A percentile compares a stretch with the other conserved stretches of the same genome.
Conservation (phyloP, 2,113 vertebrate genomes). For the Caranx melampygus region DNA sequence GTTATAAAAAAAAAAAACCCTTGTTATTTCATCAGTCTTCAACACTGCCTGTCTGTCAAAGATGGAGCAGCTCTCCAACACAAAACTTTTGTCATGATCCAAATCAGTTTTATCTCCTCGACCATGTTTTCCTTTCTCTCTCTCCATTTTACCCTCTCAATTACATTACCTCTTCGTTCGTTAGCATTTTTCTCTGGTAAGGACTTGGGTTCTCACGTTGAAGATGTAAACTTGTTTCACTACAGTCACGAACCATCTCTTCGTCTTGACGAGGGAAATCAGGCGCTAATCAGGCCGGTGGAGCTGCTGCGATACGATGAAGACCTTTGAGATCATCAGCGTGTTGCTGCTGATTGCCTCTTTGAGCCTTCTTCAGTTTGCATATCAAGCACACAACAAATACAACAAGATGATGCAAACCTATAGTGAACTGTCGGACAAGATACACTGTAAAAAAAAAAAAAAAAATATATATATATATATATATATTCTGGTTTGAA, state of each 20-base stretch:
- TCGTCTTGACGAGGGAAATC: conserved; percentile 8
- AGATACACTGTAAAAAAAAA: too few relatives aligned
- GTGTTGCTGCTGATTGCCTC: not conserved
- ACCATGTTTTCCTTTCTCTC: not conserved
- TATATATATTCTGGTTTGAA: too few relatives aligned
- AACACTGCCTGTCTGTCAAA: conserved; percentile 5
- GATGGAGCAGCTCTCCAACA: not conserved
- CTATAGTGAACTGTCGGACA: not conserved
- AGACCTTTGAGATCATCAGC: not conserved
- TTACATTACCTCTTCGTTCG: not conserved
- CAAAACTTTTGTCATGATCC: not conserved
- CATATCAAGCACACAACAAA: not conserved
- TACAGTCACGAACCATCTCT: not conserved
- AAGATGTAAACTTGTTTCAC: conserved; percentile 24
- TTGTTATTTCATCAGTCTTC: conserved; percentile 26
- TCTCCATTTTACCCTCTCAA: too few relatives aligned
- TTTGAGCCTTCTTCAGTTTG: not conserved
- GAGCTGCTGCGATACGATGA: conserved; percentile 4
- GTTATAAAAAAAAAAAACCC: too few relatives aligned
- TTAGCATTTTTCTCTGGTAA: not conserved
- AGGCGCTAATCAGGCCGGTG: conserved; percentile 1
- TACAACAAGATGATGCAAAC: not conserved
- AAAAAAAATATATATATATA: too few relatives aligned
- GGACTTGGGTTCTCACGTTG: not conserved
- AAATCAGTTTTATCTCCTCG: not conserved